These are phyloP conservation scores for Tyto alba DNA, from an alignment of 2,113 vertebrate species.

Conservation along the genomic window DNA sequence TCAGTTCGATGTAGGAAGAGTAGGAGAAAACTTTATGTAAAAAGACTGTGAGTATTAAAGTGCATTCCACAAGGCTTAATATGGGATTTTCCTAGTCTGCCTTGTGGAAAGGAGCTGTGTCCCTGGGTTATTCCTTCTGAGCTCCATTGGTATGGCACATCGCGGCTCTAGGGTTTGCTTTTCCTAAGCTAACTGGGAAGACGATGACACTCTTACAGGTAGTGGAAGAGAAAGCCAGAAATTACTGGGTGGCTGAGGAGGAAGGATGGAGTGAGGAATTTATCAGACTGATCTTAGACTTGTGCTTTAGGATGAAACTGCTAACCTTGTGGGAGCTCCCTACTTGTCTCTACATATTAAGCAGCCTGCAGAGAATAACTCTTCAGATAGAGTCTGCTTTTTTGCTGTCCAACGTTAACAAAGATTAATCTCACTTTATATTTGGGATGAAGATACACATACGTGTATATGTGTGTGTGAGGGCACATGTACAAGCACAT, in stretches of 20 bases:
- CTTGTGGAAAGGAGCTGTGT: not conserved
- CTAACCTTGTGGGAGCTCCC: not conserved
- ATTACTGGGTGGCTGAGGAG: not conserved
- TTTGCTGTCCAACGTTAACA: not conserved
- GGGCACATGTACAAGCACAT: not conserved
- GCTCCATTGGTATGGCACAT: not conserved
- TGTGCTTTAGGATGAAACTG: not conserved
- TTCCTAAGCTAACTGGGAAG: not conserved
- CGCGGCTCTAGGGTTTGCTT: not conserved
- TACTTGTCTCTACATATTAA: not conserved
- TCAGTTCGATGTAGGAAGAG: not conserved
- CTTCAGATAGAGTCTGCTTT: not conserved
- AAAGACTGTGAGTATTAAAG: not conserved
- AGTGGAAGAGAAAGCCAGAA: not conserved
- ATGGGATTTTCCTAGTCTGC: not conserved
- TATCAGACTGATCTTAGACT: not conserved
- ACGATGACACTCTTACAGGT: accelerated
- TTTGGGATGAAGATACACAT: not conserved
- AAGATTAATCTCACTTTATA: not conserved
- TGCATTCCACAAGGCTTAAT: not conserved
- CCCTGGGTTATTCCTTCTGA: not conserved
- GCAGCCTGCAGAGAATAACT: not conserved
- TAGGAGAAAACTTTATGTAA: not conserved
- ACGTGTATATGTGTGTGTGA: accelerated
- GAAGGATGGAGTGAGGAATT: not conserved